Base-by-base conservation (phyloP, 1,140 invertebrate genomes). In the Papilio helenus region DNA sequence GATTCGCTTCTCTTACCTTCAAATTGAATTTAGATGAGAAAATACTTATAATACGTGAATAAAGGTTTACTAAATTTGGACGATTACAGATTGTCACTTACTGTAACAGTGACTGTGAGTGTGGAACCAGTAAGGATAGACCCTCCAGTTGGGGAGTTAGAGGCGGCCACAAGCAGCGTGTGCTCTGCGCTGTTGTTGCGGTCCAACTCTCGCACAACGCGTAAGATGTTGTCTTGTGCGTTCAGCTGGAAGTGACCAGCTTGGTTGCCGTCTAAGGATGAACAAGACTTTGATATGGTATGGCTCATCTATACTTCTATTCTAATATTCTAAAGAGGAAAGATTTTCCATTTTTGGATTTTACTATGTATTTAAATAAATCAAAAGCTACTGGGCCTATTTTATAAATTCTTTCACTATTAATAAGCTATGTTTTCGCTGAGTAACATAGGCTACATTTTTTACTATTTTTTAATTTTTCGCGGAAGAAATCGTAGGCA, bases 1-100 rank as follows among this genome's bases (percentile, higher is more conserved):
- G 95, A 82, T 96, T 94, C 2, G 93, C 90, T 86, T 96, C 95
- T 51, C 91, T 79, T 0, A 96, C 95, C 95, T 95, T 81, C 18
- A 88, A 88, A 81, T 65, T 16, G 2, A 29, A 29, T 29, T 51
- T 51, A 18, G 3, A n/a, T 51, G 16, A 51, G 49, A 46, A n/a
- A n/a, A n/a, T n/a, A n/a, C 5, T 51, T 51, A 18, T 18, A 51
- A 51, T 51, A 9, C 16, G 14, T 18, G 51, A 55, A 55, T 20
- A 26, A 26, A 61, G 23, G 12, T 29, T 14, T 18, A 14, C 7
- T 68, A 34, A 34, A 16, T 29, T 68, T 34, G 7, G 20, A 8
- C 3, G 23, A 61, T 68, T 26, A 68, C 23, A 34, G 61, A 68
- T 29, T 29, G 12, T 80, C 80, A 88, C 89, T 91, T 81, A 94